Base-by-base conservation (phyloP, 1,140 invertebrate species). In the Tribolium madens region DNA sequence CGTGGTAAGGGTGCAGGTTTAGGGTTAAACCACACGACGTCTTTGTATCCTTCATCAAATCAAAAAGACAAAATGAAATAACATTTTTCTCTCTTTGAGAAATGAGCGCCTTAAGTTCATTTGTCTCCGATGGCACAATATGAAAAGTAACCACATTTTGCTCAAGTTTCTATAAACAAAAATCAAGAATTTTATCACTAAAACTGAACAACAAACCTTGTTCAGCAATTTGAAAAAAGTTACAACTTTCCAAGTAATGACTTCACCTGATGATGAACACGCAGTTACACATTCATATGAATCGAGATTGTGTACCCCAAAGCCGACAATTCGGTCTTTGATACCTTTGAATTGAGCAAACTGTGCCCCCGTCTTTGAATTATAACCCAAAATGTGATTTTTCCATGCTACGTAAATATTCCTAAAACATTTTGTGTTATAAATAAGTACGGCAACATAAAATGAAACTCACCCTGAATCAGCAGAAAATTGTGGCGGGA, bases 391-490 rank as follows among this genome's bases (percentile, higher is more conserved):
- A 47, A 92, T 87, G 18, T 86, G 81, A 46, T 89, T 85, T 14
- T 88, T 88, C 84, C 87, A 89, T 6, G 89, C 82, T 70, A 91
- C 86, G 79, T 90, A 91, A 5, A 92, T 79, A 77, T 85, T 86
- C 83, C 89, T 91, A 87, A 21, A 9, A 78, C 75, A 83, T 36
- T 18, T 21, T 42, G 21, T 3, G 21, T 26, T n/a, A n/a, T n/a
- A n/a, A 26, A 26, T 21, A 26, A 26, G 21, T 26, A 5, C 6
- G 21, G 6, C 21, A 1, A 26, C 17, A 10, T 47, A 78, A 48
- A 7, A 78, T 60, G 78, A 0, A 26, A 88, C 90, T 89, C 87
- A 92, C 91, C 91, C 88, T 86, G 88, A 89, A 84, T 91, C 88
- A 7, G 79, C 79, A 4, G 91, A 91, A 87, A 92, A 92, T 18